Evolutionary conservation across 2,113 vertebrate genomes (phyloP), one percentile per base, ranked within the genome.

Genomic region (Mormyrus lacerda): DNA sequence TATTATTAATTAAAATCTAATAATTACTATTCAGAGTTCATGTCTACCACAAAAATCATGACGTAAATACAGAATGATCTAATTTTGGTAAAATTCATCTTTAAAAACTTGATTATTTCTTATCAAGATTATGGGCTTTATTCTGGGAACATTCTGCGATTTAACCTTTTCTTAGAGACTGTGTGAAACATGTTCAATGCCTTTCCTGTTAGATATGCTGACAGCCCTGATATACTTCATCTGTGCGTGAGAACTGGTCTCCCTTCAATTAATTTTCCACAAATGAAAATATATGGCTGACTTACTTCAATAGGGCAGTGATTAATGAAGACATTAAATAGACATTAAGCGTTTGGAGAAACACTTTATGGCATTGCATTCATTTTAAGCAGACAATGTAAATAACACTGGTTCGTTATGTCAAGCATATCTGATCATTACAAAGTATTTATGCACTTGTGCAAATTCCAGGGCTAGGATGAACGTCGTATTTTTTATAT

Each of bases 261-360:
- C 90, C 55, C 92, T 92, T 91, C 88, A 76, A 86, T 92, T 87
- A 90, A 91, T 91, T 91, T 92, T 90, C 92, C 86, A 3, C 90
- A 91, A 94, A 95, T 91, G 51, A 94, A 93, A 91, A 94, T 91
- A 90, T 92, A 93, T 94, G 92, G 91, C 89, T 92, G 90, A 89
- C 90, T 94, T 93, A 91, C 89, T 91, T 90, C 91, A 93, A 93
- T 91, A 91, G 93, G 94, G 91, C 93, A 91, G 93, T 94, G 93
- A 95, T 95, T 93, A 95, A 94, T 94, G 92, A 91, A 92, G 92
- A 93, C 91, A 94, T 94, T 94, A 95, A 95, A 90, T 87, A 89
- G 93, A 88, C 90, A 94, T 95, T 93, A 94, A 94, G 92, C 89
- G 90, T 88, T 85, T 87, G 82, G 91, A 88, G 35, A 90, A 91